Evolutionary conservation across 2,888 invertebrate species (phyloP).

Genomic region (Chaetogeoica ovagalla): DNA sequence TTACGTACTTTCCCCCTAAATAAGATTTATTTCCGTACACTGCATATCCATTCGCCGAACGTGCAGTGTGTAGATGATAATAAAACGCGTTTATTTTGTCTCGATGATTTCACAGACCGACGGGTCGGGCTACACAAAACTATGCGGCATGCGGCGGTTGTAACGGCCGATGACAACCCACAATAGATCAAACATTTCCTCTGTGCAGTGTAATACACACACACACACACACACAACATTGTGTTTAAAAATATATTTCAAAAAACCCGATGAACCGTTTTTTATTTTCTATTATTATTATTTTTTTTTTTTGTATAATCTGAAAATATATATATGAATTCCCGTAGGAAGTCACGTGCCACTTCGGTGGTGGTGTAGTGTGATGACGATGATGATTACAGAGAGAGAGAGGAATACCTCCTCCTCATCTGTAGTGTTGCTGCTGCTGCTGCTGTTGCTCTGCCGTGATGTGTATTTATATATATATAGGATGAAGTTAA

Average conservation of each 20-base stretch:
- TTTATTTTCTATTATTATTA: background rate
- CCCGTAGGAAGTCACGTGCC: constrained; percentile 51
- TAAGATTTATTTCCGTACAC: constrained; percentile 21
- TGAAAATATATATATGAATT: constrained; percentile 33
- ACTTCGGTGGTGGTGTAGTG: background rate
- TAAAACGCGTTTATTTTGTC: constrained; percentile 22
- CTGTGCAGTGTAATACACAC: constrained; percentile 1
- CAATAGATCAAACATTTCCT: constrained; percentile 49
- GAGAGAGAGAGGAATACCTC: background rate
- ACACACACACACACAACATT: background rate
- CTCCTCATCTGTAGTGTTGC: too few species aligned
- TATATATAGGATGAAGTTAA: background rate
- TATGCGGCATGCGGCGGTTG: background rate
- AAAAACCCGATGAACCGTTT: constrained; percentile 49
- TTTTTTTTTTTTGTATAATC: background rate
- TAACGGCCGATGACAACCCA: constrained; percentile 44
- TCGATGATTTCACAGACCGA: background rate
- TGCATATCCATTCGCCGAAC: background rate
- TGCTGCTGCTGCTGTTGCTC: background rate
- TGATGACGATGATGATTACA: constrained; percentile 3
- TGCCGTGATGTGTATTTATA: too few species aligned
- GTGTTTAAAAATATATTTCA: constrained; percentile 41
- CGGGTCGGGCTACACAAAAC: too few species aligned
- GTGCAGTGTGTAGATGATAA: constrained; percentile 7
- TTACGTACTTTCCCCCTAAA: constrained; percentile 25